phyloP scores from a whole-genome alignment of 2,113 vertebrate species.

The Dipodomys merriami region DNA sequence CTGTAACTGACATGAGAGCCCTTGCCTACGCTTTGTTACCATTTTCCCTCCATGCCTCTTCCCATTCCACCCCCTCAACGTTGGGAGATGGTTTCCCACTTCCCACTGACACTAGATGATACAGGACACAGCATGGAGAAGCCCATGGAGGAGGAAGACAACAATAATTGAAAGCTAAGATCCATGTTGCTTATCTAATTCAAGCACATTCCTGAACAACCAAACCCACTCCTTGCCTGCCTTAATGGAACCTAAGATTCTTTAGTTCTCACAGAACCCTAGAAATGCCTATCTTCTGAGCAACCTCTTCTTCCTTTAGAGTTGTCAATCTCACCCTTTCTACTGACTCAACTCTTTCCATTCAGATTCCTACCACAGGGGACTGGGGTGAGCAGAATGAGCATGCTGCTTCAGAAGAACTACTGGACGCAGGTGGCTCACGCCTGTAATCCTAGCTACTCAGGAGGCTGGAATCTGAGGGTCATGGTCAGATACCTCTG shows the following conservation, averaged over 20 bases:
- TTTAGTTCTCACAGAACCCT: not conserved
- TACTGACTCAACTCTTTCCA: not conserved
- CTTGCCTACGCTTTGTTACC: conserved; percentile 1
- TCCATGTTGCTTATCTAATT: not conserved
- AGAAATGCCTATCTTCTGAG: not conserved
- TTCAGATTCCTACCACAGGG: not conserved
- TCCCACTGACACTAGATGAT: not conserved
- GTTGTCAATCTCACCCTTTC: not conserved
- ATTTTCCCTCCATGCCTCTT: conserved; percentile 76
- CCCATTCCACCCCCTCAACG: not conserved
- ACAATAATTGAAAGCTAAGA: not conserved
- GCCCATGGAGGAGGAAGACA: not conserved
- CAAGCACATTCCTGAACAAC: not conserved
- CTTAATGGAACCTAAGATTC: too few species aligned
- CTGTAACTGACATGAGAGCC: conserved; percentile 77
- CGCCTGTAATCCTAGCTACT: too few species aligned
- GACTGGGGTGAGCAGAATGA: not conserved
- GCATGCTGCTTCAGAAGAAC: not conserved
- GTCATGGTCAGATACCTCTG: too few species aligned
- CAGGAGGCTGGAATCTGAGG: too few species aligned
- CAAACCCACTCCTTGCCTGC: not conserved
- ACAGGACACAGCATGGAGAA: not conserved
- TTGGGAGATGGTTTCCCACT: conserved; percentile 14
- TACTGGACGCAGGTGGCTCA: not conserved
- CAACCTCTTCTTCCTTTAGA: not conserved